Conservation (phyloP, 2,113 vertebrate species). For the Okapia johnstoni region DNA sequence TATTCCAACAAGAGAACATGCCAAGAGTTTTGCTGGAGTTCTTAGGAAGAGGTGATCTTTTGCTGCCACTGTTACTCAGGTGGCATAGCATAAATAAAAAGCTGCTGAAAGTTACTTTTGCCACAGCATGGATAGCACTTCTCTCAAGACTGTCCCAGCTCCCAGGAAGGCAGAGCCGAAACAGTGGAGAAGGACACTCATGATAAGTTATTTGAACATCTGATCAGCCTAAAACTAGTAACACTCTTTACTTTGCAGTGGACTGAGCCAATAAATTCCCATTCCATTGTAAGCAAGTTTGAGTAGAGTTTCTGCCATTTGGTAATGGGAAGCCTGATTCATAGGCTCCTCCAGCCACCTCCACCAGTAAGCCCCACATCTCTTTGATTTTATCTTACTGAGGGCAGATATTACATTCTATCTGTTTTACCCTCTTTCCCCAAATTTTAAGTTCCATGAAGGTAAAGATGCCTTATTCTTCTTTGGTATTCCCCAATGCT, state of each 20-base stretch:
- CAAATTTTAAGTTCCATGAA: slow-evolving; percentile 8
- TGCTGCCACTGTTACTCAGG: not conserved
- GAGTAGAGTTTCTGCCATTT: not conserved
- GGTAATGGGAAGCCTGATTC: not conserved
- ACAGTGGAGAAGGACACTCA: not conserved
- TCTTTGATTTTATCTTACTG: not conserved
- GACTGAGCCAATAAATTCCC: not conserved
- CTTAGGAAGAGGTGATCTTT: not conserved
- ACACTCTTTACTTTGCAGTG: not conserved
- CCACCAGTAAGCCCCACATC: not conserved
- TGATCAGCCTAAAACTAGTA: not conserved
- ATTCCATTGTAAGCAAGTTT: not conserved
- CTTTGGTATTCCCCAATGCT: not conserved
- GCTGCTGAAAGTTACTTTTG: not conserved
- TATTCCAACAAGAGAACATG: not conserved
- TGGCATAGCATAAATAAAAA: not conserved
- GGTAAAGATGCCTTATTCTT: not conserved
- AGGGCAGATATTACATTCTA: not conserved
- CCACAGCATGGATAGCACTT: not conserved
- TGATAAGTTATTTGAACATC: not conserved
- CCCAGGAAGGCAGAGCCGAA: not conserved
- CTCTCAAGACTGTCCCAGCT: not conserved
- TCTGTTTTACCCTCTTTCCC: not conserved
- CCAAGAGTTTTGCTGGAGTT: not conserved
- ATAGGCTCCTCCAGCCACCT: not conserved